Conservation (phyloP, 2,888 invertebrate species). For the Hypolimnas misippus region DNA sequence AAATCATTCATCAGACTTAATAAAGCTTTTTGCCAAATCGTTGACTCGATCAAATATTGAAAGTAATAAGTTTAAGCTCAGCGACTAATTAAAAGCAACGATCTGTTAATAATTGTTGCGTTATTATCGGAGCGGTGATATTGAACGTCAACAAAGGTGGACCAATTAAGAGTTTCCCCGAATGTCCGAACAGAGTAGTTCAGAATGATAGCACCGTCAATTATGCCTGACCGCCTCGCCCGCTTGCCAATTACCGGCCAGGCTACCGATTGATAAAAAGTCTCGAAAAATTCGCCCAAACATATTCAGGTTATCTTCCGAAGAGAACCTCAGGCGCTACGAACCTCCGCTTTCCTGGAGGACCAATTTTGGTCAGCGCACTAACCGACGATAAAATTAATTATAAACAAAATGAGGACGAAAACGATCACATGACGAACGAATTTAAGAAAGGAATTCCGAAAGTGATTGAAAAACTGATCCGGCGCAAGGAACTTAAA, state of each 20-base stretch:
- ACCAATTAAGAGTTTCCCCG: conserved; percentile 83
- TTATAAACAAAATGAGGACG: conserved; percentile 56
- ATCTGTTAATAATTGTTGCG: conserved; percentile 77
- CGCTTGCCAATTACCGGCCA: conserved; percentile 75
- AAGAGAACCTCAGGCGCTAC: conserved; percentile 60
- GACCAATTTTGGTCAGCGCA: conserved; percentile 58
- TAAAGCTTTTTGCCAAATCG: conserved; percentile 8
- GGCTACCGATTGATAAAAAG: conserved; percentile 81
- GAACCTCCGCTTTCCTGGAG: conserved; percentile 57
- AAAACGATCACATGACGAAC: conserved; percentile 47
- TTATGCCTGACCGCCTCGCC: conserved; percentile 70
- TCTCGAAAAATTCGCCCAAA: conserved; percentile 75
- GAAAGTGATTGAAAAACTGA: conserved; percentile 52
- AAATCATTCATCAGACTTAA: conserved; percentile 14
- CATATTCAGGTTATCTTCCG: conserved; percentile 75
- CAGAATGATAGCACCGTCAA: conserved; percentile 81
- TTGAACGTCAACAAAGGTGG: conserved; percentile 78
- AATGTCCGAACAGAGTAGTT: conserved; percentile 76
- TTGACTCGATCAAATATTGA: conserved; percentile 40
- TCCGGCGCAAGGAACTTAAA: conserved; percentile 54
- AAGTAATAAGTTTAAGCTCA: conserved; percentile 53
- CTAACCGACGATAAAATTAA: conserved; percentile 66
- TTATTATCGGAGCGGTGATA: conserved; percentile 80
- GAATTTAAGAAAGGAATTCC: conserved; percentile 37
- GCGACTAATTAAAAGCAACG: conserved; percentile 74